Conservation (phyloP, 2,113 vertebrate species). For the Pungitius pungitius region DNA sequence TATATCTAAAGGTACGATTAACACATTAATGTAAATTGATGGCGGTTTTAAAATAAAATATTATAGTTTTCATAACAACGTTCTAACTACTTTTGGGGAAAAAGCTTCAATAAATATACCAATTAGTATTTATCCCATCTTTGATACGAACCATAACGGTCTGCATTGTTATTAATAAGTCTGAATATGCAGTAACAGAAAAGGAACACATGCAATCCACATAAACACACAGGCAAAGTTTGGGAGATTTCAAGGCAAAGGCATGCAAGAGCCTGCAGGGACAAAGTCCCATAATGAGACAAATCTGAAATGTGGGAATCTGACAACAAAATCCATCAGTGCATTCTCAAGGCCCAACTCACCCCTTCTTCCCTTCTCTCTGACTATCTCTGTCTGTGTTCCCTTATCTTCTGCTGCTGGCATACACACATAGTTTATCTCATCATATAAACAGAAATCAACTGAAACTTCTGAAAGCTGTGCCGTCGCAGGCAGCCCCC, state of each 20-base stretch:
- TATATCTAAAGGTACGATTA: background rate
- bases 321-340: slow-evolving; percentile 67
- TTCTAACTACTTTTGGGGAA: too few species aligned
- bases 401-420: slow-evolving; percentile 54
- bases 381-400: slow-evolving; percentile 38
- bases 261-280: slow-evolving; percentile 53
- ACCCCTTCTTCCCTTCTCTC: slow-evolving; percentile 30
- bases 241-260: slow-evolving; percentile 45
- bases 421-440: slow-evolving; percentile 55
- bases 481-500: slow-evolving; percentile 14
- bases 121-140: too few species aligned
- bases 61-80: too few species aligned
- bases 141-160: background rate
- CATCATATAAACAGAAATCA: slow-evolving; percentile 53
- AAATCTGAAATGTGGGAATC: slow-evolving; percentile 63
- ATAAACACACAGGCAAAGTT: slow-evolving; percentile 24
- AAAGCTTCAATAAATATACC: too few species aligned
- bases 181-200: slow-evolving; percentile 7
- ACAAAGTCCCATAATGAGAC: slow-evolving; percentile 59
- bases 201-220: slow-evolving; percentile 12
- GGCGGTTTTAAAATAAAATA: too few species aligned
- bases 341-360: slow-evolving; percentile 51
- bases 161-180: background rate
- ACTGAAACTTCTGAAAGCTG: slow-evolving; percentile 56
- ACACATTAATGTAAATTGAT: too few species aligned